Evolutionary conservation across 1,140 invertebrate genomes (phyloP).

Genomic region (Drosophila sucinea): DNA sequence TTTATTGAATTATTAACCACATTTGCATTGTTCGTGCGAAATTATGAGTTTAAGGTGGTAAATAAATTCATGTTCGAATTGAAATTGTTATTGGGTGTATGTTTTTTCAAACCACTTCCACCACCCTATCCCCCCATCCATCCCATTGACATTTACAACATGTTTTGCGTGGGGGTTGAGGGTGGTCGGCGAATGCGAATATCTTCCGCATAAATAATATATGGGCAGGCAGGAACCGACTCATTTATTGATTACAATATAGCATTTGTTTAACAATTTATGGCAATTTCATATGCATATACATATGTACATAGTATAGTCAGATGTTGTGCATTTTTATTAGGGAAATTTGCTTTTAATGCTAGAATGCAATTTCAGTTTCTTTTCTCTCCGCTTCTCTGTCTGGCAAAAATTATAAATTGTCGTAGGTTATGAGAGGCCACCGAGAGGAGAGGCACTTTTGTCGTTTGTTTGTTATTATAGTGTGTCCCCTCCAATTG

Average conservation of each 20-base stretch:
- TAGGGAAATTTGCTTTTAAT: constrained; percentile 62
- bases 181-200: constrained; percentile 16
- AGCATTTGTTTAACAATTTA: constrained; percentile 80
- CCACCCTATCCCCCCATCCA: background rate
- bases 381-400: constrained; percentile 38
- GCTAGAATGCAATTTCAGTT: constrained; percentile 56
- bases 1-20: constrained; percentile 66
- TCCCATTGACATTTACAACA: constrained; percentile 67
- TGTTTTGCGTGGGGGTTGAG: constrained; percentile 47
- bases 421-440: constrained; percentile 76
- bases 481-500: constrained; percentile 52
- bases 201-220: constrained; percentile 69
- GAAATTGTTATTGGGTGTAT: constrained; percentile 34
- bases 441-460: constrained; percentile 10
- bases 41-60: constrained; percentile 64
- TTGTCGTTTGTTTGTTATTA: constrained; percentile 36
- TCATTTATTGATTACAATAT: constrained; percentile 77
- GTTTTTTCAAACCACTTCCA: constrained; percentile 34
- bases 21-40: constrained; percentile 63
- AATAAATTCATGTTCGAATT: constrained; percentile 66
- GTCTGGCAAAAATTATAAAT: constrained; percentile 63
- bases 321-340: constrained; percentile 26
- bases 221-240: constrained; percentile 34
- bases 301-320: constrained; percentile 18
- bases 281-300: constrained; percentile 50